Base-by-base conservation (phyloP, 2,797 vertebrate genomes). In the Myiotriccus ornatus region DNA sequence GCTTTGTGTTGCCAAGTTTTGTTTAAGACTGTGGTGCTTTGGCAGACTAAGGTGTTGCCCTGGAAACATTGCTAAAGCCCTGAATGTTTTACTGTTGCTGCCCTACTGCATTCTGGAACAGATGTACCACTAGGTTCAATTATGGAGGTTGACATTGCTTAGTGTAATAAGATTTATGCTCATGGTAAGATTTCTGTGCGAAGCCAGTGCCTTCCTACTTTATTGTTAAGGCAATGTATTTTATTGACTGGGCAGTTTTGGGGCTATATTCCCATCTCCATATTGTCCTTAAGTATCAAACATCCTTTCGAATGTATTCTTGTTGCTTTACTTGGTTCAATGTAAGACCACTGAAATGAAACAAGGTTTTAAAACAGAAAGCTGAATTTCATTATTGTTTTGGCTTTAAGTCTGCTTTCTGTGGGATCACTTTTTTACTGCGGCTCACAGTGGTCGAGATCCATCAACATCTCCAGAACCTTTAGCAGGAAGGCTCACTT, bases 401-500 rank as follows among this genome's bases (percentile, higher is more conserved):
- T 69, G 30, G 4, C 39, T 55, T 39, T 28, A 57, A 18, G 23
- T 79, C 39, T 82, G 24, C 35, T 76, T 85, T 63, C 47, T 22
- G 10, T 10, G 28, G 50, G 12, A 52, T 22, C 34, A 4, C 6
- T 64, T 89, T 52, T 84, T 30, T 46, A 8, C 28, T 9, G 21
- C 1, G 1, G n/a, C 20, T 10, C 16, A 16, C 16, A 30, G n/a
- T 6, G 8, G 14, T 4, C 14, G 16, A 47, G 6, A 44, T 25
- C 12, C 21, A 32, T 15, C 25, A 56, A 47, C 11, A 8, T 22
- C 39, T 91, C 21, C 68, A 50, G 44, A 39, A 32, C 19, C 21
- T 60, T 41, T 14, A 62, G 8, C 14, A 35, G 27, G 39, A 88
- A 79, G 27, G 3, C 47, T 53, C 10, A 6, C 14, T 76, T 47